Percentiles rank a stretch among this genome's conserved stretches.
Evolutionary conservation across 2,113 vertebrate species (phyloP).

Genomic region (Anoura caudifer): DNA sequence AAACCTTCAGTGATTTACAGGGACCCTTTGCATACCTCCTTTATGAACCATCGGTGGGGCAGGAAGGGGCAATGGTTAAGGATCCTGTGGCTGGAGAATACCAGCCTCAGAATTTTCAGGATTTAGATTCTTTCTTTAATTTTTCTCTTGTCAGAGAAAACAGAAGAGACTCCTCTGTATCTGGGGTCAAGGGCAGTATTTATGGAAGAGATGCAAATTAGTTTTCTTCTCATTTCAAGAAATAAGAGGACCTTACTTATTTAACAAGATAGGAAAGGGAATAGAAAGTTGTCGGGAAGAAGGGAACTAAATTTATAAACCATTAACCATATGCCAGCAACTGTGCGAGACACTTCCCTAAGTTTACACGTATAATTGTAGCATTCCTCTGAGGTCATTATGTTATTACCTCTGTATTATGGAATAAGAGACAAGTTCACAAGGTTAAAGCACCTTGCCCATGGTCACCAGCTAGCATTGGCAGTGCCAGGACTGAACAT

Average conservation of each 20-base stretch:
- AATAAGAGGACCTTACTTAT: background rate
- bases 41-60: background rate
- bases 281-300: background rate
- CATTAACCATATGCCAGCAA: background rate
- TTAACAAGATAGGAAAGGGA: background rate
- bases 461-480: background rate
- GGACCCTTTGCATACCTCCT: background rate
- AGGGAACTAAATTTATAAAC: background rate
- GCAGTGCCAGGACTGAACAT: background rate
- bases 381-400: background rate
- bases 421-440: background rate
- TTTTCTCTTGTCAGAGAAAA: background rate
- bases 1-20: background rate
- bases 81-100: background rate
- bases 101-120: background rate
- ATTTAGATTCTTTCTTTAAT: conserved; percentile 20
- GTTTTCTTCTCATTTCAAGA: background rate
- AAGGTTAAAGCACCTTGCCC: background rate
- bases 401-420: background rate
- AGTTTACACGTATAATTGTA: background rate
- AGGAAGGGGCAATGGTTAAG: background rate
- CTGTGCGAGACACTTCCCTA: background rate
- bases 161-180: background rate
- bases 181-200: background rate
- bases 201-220: background rate